Percentiles rank a stretch among this genome's conserved stretches.
Conservation (phyloP, 2,113 vertebrate species). For the Zosterops hypoxanthus region DNA sequence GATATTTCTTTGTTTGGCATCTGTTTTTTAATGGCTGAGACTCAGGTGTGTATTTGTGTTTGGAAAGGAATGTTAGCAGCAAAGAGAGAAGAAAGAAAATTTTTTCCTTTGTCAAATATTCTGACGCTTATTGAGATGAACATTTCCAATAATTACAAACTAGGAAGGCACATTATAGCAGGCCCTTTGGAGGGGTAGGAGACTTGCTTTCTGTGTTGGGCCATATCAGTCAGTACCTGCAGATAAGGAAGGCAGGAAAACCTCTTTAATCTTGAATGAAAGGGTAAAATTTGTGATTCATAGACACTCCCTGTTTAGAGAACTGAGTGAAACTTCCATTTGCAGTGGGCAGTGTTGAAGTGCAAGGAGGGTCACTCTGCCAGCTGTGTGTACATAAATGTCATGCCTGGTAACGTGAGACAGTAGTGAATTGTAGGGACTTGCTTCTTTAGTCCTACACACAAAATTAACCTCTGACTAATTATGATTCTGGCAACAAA, state of each 20-base stretch:
- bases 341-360: neutral
- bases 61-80: neutral
- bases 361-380: accelerated
- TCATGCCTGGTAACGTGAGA: accelerated
- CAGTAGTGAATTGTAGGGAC: neutral
- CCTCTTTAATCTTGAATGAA: neutral
- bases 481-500: neutral
- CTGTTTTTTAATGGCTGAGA: neutral
- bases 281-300: neutral
- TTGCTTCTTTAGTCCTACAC: neutral
- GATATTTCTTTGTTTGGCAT: neutral
- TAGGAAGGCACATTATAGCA: neutral
- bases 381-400: accelerated
- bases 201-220: neutral
- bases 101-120: neutral
- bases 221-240: neutral
- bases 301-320: neutral
- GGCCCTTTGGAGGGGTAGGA: neutral
- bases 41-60: neutral
- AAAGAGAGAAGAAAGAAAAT: neutral
- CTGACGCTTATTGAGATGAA: neutral
- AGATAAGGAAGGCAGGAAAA: neutral
- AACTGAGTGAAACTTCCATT: accelerated
- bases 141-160: neutral
- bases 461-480: neutral